These are phyloP conservation scores for Equus quagga DNA, from an alignment of 2,113 vertebrate species.

Conservation along the genomic window DNA sequence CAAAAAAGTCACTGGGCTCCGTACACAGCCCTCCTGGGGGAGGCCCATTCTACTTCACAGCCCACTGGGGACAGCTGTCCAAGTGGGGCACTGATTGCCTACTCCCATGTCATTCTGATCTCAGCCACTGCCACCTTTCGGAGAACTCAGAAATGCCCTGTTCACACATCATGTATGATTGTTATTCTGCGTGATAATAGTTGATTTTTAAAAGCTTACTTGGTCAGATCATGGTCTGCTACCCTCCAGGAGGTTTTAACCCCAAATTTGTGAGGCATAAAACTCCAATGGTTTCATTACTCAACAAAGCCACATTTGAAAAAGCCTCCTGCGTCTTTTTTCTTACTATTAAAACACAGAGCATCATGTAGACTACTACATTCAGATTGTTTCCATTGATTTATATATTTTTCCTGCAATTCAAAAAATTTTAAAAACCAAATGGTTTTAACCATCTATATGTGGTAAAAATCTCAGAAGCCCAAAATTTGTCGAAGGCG, in stretches of 20 bases:
- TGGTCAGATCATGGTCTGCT: background rate
- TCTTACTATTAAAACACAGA: conserved; percentile 13
- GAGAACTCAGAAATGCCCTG: background rate
- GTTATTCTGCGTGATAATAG: background rate
- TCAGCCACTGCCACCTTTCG: background rate
- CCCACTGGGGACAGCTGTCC: conserved; percentile 33
- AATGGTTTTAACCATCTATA: background rate
- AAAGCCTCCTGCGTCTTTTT: background rate
- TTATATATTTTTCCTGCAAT: conserved; percentile 49
- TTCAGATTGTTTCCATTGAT: background rate
- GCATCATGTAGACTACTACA: background rate
- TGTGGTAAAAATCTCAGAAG: background rate
- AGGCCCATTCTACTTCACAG: conserved; percentile 72
- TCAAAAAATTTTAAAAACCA: conserved; percentile 62
- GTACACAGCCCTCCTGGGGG: background rate
- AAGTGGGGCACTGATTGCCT: background rate
- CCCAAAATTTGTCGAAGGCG: background rate
- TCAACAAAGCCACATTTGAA: conserved; percentile 22
- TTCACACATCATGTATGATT: accelerated
- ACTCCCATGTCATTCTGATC: background rate
- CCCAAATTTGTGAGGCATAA: background rate
- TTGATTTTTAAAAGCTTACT: background rate
- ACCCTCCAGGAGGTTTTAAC: background rate
- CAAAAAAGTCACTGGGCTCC: conserved; percentile 63
- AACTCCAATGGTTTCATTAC: background rate